Evolutionary conservation across 35 echinoderm and acorn worm species (phyloP).

Genomic region (Apostichopus parvimensis): DNA sequence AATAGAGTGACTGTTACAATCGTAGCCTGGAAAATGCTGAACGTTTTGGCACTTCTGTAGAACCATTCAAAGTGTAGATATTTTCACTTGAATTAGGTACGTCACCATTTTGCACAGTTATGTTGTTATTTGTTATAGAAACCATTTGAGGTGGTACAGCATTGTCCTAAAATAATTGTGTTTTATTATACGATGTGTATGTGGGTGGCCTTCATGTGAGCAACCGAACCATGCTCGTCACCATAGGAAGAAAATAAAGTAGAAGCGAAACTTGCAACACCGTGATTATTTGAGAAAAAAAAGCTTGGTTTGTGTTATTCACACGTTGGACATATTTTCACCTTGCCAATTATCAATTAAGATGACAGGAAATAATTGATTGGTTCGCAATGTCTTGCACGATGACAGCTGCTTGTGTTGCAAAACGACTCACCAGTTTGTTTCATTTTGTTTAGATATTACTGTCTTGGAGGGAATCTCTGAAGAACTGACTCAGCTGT

Average conservation of each 20-base stretch:
- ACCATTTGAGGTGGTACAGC: too few relatives aligned
- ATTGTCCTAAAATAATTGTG: too few relatives aligned
- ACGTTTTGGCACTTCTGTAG: too few relatives aligned
- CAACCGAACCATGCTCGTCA: too few relatives aligned
- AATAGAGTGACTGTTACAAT: too few relatives aligned
- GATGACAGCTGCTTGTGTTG: neutral
- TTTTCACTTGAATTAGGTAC: too few relatives aligned
- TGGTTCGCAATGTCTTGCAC: neutral
- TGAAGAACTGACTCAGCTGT: neutral
- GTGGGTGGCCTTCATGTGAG: too few relatives aligned
- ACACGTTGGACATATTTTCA: neutral
- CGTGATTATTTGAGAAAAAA: neutral
- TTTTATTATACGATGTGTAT: too few relatives aligned
- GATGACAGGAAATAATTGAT: neutral
- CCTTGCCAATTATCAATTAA: neutral
- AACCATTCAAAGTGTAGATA: too few relatives aligned
- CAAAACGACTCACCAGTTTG: neutral
- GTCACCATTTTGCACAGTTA: too few relatives aligned
- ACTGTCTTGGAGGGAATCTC: neutral
- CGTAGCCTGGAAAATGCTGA: too few relatives aligned
- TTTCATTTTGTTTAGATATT: neutral
- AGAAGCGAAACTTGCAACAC: neutral
- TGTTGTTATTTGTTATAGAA: too few relatives aligned
- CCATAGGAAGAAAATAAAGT: neutral
- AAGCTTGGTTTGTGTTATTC: neutral